phyloP scores from a whole-genome alignment of 2,113 vertebrate genomes.

The Elanoides forficatus region DNA sequence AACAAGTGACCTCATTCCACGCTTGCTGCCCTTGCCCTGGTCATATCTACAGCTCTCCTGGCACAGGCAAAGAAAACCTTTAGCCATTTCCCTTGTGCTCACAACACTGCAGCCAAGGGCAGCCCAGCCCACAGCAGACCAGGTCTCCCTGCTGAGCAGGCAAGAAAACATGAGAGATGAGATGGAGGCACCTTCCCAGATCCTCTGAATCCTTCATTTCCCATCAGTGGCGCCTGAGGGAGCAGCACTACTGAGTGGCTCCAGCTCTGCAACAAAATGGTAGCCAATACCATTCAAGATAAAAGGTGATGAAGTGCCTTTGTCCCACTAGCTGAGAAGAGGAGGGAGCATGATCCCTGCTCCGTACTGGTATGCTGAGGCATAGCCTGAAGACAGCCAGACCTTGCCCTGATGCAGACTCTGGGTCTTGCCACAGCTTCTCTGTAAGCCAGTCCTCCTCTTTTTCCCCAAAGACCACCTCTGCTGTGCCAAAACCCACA shows the following conservation, averaged over 20 bases:
- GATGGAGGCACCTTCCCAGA: neutral
- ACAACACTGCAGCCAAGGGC: neutral
- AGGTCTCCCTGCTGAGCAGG: neutral
- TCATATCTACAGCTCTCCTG: neutral
- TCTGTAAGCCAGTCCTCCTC: neutral
- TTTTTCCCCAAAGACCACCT: neutral
- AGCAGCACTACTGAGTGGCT: neutral
- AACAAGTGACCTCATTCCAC: neutral
- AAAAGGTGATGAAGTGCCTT: neutral
- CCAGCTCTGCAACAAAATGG: neutral
- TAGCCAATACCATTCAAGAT: neutral
- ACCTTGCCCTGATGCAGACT: neutral
- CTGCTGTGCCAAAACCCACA: neutral
- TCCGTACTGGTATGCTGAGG: rapidly evolving
- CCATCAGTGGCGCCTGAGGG: neutral
- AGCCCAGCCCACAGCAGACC: neutral
- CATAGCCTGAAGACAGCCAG: neutral
- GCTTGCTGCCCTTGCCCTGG: neutral
- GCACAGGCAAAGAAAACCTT: neutral
- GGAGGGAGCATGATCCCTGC: neutral
- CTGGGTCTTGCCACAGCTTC: neutral
- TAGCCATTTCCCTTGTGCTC: neutral
- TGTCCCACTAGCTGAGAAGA: neutral
- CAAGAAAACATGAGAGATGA: neutral
- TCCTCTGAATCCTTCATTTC: neutral